These are phyloP conservation scores for Clepsis dumicolana DNA, from an alignment of 2,888 invertebrate genomes.

Conservation along the genomic window DNA sequence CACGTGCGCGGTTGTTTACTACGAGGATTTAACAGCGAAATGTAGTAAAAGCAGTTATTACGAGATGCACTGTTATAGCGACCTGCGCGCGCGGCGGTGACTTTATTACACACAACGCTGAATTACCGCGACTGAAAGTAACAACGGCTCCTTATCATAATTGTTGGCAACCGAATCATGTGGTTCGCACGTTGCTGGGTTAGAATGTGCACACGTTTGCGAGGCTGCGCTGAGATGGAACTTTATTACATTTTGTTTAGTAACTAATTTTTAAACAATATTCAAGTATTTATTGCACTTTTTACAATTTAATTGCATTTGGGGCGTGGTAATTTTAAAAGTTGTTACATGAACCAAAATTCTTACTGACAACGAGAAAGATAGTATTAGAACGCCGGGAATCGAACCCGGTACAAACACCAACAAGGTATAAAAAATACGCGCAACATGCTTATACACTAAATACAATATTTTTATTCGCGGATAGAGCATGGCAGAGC, in stretches of 20 bases:
- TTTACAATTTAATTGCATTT: too few species aligned
- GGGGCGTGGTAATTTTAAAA: too few species aligned
- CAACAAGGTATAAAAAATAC: too few species aligned
- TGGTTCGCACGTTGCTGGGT: constrained; percentile 11
- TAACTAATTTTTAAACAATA: too few species aligned
- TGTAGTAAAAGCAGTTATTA: constrained; percentile 72
- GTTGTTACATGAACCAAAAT: too few species aligned
- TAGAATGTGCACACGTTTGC: constrained; percentile 21
- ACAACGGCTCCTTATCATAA: constrained; percentile 33
- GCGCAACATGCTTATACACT: too few species aligned
- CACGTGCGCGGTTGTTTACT: constrained; percentile 81
- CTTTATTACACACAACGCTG: constrained; percentile 48
- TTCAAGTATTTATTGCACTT: too few species aligned
- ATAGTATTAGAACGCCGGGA: too few species aligned
- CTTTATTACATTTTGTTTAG: neutral
- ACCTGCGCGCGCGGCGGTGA: constrained; percentile 47
- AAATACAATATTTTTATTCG: too few species aligned
- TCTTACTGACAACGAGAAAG: too few species aligned
- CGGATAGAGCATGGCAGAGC: too few species aligned
- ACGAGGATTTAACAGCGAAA: constrained; percentile 68
- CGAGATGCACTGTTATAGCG: constrained; percentile 50
- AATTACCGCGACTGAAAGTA: constrained; percentile 37
- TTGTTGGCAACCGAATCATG: constrained; percentile 22
- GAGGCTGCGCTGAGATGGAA: constrained; percentile 19
- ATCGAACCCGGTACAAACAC: too few species aligned